These are phyloP conservation scores for Zaprionus davidi DNA, from an alignment of 1,140 invertebrate genomes.

Conservation along the genomic window DNA sequence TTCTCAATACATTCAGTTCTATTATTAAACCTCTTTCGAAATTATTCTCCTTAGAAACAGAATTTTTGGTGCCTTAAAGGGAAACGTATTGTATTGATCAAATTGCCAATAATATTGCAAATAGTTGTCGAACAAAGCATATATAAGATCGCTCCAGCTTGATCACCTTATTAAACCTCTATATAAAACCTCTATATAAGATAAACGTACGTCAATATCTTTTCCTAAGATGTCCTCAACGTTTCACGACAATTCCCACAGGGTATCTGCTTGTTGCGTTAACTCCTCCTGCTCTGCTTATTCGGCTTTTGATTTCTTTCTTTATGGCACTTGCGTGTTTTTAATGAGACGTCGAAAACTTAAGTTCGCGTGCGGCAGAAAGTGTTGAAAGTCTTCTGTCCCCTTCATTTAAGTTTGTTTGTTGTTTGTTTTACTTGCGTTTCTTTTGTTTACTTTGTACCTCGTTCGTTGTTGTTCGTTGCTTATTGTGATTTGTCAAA, in stretches of 20 bases:
- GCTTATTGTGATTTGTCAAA: constrained; percentile 35
- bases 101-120: no score
- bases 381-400: constrained; percentile 63
- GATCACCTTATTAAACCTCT: neutral
- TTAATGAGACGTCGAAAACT: constrained; percentile 59
- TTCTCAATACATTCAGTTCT: no score
- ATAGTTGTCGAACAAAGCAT: no score
- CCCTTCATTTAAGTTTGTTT: constrained; percentile 13
- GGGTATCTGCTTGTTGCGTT: neutral
- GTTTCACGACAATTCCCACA: neutral
- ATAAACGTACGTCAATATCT: no score
- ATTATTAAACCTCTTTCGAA: no score
- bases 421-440: constrained; percentile 5
- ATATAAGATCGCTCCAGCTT: no score
- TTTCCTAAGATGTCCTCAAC: neutral
- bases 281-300: constrained; percentile 1
- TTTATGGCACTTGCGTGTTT: constrained; percentile 54
- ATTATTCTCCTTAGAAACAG: no score
- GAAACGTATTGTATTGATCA: no score
- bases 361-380: constrained; percentile 63
- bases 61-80: no score
- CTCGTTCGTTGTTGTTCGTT: constrained; percentile 3
- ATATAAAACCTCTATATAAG: no score
- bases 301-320: constrained; percentile 33
- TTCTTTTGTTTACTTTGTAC: constrained; percentile 12